Conservation (phyloP, 1,140 invertebrate species). For the Teleopsis dalmanni region DNA sequence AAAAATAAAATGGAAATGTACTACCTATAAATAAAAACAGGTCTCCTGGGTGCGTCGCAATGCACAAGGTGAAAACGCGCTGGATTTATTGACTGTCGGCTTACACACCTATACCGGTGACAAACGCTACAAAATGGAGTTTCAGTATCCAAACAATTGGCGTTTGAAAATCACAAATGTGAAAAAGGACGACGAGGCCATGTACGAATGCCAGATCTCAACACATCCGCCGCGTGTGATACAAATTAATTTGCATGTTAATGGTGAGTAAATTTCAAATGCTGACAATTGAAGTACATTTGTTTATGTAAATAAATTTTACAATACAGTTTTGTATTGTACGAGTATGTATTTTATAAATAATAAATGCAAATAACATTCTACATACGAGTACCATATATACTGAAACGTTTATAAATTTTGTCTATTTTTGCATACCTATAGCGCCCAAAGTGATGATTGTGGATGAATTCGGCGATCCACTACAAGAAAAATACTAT, state of each 20-base stretch:
- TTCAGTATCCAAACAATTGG: constrained; percentile 72
- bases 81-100: constrained; percentile 61
- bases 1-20: neutral
- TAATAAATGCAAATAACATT: no score
- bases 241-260: constrained; percentile 62
- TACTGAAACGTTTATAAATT: no score
- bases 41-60: constrained; percentile 64
- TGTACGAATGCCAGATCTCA: constrained; percentile 70
- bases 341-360: no score
- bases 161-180: constrained; percentile 60
- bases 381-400: no score
- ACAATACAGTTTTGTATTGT: no score
- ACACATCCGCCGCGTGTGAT: constrained; percentile 68
- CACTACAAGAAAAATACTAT: constrained; percentile 64
- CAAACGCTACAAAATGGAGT: constrained; percentile 62
- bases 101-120: constrained; percentile 65
- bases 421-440: constrained; percentile 14
- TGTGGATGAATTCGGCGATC: constrained; percentile 61
- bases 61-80: constrained; percentile 52
- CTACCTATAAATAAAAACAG: constrained; percentile 35
- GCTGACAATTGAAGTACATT: neutral
- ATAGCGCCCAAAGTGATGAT: constrained; percentile 67
- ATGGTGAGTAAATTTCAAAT: constrained; percentile 50
- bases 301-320: no score
- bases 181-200: constrained; percentile 62